phyloP scores from a whole-genome alignment of 2,797 vertebrate genomes.

The Crocodylus rhombifer region DNA sequence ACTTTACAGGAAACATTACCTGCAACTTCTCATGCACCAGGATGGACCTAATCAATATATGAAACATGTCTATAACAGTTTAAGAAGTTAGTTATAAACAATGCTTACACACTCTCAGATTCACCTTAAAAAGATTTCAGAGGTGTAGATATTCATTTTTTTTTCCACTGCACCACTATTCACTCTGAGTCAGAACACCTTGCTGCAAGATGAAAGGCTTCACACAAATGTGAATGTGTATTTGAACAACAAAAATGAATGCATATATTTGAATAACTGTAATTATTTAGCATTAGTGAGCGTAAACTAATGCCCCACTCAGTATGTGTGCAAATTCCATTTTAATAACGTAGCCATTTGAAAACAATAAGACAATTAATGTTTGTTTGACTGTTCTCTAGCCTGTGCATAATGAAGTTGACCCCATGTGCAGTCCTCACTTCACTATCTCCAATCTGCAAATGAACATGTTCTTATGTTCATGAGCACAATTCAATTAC shows the following conservation, averaged over 20 bases:
- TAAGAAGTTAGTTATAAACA: too few relatives aligned
- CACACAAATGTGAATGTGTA: background rate
- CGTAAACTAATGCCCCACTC: background rate
- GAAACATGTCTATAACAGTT: too few relatives aligned
- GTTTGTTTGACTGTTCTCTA: slow-evolving; percentile 10
- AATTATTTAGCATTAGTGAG: slow-evolving; percentile 12
- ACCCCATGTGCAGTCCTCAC: slow-evolving; percentile 35
- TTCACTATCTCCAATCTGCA: slow-evolving; percentile 60
- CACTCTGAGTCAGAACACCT: background rate
- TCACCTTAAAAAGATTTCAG: background rate
- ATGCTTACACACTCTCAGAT: too few relatives aligned
- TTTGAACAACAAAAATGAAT: background rate
- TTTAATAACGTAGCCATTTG: background rate
- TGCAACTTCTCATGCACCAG: too few relatives aligned
- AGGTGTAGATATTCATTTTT: background rate
- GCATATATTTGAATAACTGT: background rate
- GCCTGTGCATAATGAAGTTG: slow-evolving; percentile 18
- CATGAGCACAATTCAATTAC: slow-evolving; percentile 75
- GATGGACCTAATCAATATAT: too few relatives aligned
- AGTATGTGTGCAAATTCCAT: background rate
- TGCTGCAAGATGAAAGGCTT: background rate
- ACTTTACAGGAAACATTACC: too few relatives aligned
- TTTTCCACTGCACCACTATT: background rate
- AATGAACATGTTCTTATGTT: slow-evolving; percentile 65
- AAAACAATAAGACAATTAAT: slow-evolving; percentile 32